These are phyloP conservation scores for Carcharodon carcharias DNA, from an alignment of 2,797 vertebrate species.

Conservation along the genomic window DNA sequence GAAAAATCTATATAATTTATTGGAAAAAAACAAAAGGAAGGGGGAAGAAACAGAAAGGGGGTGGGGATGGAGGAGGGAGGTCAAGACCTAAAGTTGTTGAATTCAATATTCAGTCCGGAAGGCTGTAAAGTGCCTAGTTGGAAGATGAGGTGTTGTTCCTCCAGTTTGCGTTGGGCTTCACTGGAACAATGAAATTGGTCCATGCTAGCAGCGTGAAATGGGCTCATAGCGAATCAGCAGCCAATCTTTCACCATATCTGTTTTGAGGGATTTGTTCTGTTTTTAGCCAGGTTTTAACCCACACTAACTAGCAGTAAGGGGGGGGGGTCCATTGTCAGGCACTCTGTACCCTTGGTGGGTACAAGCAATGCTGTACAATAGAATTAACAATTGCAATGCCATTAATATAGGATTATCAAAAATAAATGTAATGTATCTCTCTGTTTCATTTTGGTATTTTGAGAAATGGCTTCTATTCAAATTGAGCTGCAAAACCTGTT, in stretches of 20 bases:
- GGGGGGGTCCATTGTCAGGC: not conserved
- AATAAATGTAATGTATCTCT: not conserved
- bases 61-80: too few species aligned
- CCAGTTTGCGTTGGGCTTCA: too few species aligned
- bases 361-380: not conserved
- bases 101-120: too few species aligned
- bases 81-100: too few species aligned
- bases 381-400: not conserved
- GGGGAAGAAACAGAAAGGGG: too few species aligned
- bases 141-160: too few species aligned
- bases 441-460: not conserved
- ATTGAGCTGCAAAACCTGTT: not conserved
- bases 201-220: not conserved
- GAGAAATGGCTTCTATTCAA: not conserved
- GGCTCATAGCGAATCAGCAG: not conserved
- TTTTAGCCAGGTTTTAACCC: not conserved
- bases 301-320: too few species aligned
- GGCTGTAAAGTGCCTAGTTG: too few species aligned
- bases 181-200: not conserved
- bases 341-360: not conserved
- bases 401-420: not conserved
- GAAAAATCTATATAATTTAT: too few species aligned
- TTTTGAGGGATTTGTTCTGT: not conserved
- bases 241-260: not conserved
- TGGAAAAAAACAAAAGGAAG: too few species aligned